A percentile compares a stretch with the other conserved stretches of the same genome.
These are phyloP conservation scores for Virgularia gustaviana DNA, from an alignment of 92 coral and sea anemone genomes.

Conservation along the genomic window DNA sequence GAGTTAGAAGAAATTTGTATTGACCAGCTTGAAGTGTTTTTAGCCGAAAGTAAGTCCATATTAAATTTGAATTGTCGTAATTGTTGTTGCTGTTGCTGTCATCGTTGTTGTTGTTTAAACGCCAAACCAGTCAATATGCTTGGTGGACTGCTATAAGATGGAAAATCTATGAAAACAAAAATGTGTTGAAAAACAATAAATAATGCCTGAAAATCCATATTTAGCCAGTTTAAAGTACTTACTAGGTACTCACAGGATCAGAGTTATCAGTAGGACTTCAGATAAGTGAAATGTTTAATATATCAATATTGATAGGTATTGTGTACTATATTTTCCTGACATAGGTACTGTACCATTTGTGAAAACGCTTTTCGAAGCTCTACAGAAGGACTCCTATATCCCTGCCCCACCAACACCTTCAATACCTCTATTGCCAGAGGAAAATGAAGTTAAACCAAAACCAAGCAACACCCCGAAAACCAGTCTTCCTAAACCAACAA, in stretches of 20 bases:
- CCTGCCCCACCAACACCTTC: slow-evolving; percentile 59
- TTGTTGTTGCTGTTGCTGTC: too few species aligned
- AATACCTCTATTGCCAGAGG: slow-evolving; percentile 47
- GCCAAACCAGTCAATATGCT: too few species aligned
- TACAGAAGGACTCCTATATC: slow-evolving; percentile 65
- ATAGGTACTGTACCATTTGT: slow-evolving; percentile 87
- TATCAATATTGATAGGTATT: not conserved
- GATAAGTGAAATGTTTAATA: not conserved
- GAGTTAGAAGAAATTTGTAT: slow-evolving; percentile 87
- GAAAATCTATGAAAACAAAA: too few species aligned
- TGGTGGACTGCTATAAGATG: too few species aligned
- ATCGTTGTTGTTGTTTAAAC: too few species aligned
- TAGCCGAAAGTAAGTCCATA: slow-evolving; percentile 78
- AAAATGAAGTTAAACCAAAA: slow-evolving; percentile 29
- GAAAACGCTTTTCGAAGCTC: slow-evolving; percentile 78
- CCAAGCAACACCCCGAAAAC: slow-evolving; percentile 8
- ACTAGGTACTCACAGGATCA: too few species aligned
- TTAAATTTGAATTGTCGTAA: too few species aligned
- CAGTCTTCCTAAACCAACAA: slow-evolving; percentile 47
- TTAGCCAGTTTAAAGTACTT: too few species aligned
- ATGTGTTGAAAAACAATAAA: too few species aligned
- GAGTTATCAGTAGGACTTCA: too few species aligned
- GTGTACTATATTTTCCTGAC: not conserved
- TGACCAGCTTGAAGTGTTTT: slow-evolving; percentile 95
- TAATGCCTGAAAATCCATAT: too few species aligned